phyloP scores from a whole-genome alignment of 2,797 vertebrate genomes.

The Columba guinea region DNA sequence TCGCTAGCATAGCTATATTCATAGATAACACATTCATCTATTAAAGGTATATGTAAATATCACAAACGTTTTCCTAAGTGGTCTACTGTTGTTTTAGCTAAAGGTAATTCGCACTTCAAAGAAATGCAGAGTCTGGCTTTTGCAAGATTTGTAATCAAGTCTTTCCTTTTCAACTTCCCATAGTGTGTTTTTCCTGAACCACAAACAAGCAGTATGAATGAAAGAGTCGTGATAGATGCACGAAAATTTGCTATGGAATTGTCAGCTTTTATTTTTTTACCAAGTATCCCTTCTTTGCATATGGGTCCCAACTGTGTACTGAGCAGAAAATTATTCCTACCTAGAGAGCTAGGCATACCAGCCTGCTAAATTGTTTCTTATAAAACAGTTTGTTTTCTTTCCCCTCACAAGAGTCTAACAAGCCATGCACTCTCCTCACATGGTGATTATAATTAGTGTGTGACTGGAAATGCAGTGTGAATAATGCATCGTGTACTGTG shows the following conservation, averaged over 20 bases:
- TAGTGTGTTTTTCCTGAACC: neutral
- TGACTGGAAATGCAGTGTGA: neutral
- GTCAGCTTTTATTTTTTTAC: neutral
- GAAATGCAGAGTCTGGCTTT: neutral
- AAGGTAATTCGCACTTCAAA: neutral
- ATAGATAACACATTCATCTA: neutral
- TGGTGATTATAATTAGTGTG: slow-evolving; percentile 8
- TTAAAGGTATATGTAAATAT: neutral
- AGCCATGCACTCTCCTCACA: neutral
- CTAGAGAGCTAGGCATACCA: slow-evolving; percentile 1
- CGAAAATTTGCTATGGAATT: neutral
- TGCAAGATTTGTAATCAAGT: neutral
- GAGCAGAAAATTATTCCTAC: slow-evolving; percentile 1
- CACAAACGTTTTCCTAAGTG: neutral
- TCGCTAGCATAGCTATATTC: neutral
- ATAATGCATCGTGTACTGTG: neutral
- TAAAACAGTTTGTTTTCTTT: slow-evolving; percentile 18
- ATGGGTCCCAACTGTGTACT: neutral
- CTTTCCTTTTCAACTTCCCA: neutral
- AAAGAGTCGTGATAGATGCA: neutral
- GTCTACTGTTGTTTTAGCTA: neutral
- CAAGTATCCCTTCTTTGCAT: neutral
- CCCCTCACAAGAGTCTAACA: neutral
- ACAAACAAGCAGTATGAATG: neutral
- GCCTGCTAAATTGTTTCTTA: slow-evolving; percentile 1